These are phyloP conservation scores for Rhizomys pruinosus DNA, from an alignment of 2,113 vertebrate species.

Conservation along the genomic window DNA sequence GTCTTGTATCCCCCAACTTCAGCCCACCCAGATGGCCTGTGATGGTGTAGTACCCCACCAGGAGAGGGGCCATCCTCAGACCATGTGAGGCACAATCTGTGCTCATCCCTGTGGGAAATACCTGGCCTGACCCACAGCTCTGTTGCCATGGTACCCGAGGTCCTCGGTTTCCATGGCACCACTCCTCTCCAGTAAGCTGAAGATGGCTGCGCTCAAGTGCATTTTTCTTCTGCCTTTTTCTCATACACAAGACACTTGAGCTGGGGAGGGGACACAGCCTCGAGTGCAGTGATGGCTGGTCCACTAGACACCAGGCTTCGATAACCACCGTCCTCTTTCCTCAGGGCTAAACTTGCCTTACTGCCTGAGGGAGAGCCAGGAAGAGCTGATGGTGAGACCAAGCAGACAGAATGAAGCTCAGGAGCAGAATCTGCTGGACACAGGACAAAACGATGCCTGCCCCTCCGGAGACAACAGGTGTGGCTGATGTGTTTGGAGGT, in stretches of 20 bases:
- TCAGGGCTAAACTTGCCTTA: too few relatives aligned
- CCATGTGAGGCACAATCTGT: not conserved
- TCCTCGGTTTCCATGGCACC: slow-evolving; percentile 57
- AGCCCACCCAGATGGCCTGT: not conserved
- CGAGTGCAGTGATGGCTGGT: not conserved
- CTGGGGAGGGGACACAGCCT: not conserved
- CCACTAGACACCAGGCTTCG: too few relatives aligned
- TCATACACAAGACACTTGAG: not conserved
- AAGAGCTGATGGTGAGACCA: fast-evolving
- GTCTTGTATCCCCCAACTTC: not conserved
- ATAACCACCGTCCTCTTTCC: too few relatives aligned
- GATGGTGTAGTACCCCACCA: not conserved
- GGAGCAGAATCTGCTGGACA: too few relatives aligned
- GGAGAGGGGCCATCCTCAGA: too few relatives aligned
- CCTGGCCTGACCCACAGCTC: slow-evolving; percentile 19
- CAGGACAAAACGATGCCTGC: not conserved
- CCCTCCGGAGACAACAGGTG: not conserved
- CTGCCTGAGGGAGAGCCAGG: too few relatives aligned
- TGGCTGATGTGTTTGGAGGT: not conserved
- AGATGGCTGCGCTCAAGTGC: not conserved
- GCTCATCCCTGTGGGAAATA: not conserved
- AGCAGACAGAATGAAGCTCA: too few relatives aligned
- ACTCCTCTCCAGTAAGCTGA: not conserved
- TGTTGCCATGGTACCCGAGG: slow-evolving; percentile 46
- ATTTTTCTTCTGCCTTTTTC: not conserved